Evolutionary conservation across 1,140 invertebrate species (phyloP).

Genomic region (Anoplolepis gracilipes): DNA sequence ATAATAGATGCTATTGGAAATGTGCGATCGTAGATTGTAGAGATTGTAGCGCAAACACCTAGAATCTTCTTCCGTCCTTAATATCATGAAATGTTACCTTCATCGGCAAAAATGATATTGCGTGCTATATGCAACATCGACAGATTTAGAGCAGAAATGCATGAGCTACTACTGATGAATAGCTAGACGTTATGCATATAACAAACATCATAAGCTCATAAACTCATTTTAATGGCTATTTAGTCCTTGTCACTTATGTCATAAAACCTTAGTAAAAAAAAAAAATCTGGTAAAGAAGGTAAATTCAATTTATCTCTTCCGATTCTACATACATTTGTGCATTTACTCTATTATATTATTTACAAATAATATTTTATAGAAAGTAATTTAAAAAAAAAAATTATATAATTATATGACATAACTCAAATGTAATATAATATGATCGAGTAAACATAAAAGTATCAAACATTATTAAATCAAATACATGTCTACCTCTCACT

Average conservation of each 20-base stretch:
- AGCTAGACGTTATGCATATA: not conserved
- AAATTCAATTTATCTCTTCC: not conserved
- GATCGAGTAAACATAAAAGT: not conserved
- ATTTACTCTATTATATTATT: not conserved
- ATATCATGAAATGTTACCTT: not conserved
- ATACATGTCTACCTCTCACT: not conserved
- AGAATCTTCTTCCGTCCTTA: not conserved
- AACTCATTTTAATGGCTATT: not conserved
- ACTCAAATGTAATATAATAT: not conserved
- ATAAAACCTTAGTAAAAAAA: not conserved
- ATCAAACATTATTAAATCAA: conserved; percentile 30
- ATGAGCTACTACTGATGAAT: not conserved
- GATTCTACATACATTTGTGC: not conserved
- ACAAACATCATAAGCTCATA: not conserved
- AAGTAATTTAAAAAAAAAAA: not conserved
- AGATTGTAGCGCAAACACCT: not conserved
- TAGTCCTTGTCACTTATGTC: not conserved
- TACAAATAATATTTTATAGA: not conserved
- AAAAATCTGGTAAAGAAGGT: not conserved
- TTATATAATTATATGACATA: not conserved
- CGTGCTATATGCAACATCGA: not conserved
- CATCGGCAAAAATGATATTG: not conserved
- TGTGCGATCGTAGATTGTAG: not conserved
- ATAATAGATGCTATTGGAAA: conserved; percentile 11
- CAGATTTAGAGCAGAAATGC: not conserved